Base-by-base conservation (phyloP, 35 echinoderm and acorn worm species). In the Anneissia japonica region DNA sequence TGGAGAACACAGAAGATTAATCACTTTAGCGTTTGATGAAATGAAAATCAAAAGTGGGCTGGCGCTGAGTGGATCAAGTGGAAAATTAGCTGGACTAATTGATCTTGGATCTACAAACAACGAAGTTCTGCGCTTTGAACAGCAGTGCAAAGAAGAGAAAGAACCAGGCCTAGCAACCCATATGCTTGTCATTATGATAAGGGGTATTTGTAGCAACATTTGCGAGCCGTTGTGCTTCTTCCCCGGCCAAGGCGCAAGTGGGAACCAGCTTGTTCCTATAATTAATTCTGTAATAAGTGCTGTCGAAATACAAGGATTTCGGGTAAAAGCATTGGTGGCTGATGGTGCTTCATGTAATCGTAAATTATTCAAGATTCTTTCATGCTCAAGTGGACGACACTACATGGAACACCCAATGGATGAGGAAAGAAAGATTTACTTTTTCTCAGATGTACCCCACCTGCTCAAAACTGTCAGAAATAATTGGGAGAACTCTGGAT, bases 381-480 rank as follows among this genome's bases (percentile, higher is more conserved):
- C 51, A 6, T 64, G 51, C 21, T 64, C 51, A 9, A 64, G 51
- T 64, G 51, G 51, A 26, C 51, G n/a, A 73, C 64, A 73, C 28
- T 84, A 43, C 35, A 81, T 72, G 29, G 4, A 77, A 10, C 31
- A 89, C 28, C 55, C 38, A 17, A 46, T 35, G 31, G 38, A 32
- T 23, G 46, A 34, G 26, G 30, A 85, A 21, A n/a, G 79, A 6
- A 86, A 78, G 26, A 36, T 97, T 3, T 97, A 86, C 43, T 88
- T 96, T 31, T 82, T 96, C 30, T 87, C 82, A 36, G 89, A 94
- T 84, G 84, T 74, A 0, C 93, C 93, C n/a, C 93, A 95, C 36
- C 76, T 95, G 17, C 39, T 95, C 21, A 95, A 95, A 74, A 91
- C 93, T 0, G 30, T 76, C 40, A 39, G 89, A 33, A 95, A 95